phyloP scores from a whole-genome alignment of 2,888 invertebrate genomes.

The Ditula angustiorana region DNA sequence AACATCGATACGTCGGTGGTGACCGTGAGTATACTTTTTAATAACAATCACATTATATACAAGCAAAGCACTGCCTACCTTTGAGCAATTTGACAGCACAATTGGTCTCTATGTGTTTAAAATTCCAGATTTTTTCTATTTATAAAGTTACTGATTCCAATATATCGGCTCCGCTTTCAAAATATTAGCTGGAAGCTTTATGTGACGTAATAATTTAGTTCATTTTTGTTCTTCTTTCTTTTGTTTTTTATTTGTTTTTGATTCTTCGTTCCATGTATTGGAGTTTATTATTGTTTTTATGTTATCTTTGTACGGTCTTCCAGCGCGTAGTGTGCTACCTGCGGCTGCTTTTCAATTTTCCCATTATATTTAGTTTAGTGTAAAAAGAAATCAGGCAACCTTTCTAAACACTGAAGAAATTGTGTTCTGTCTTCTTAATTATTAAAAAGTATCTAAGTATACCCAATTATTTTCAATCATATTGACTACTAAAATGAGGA shows the following conservation, averaged over 20 bases:
- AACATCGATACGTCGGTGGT: conserved; percentile 63
- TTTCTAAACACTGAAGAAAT: conserved; percentile 10
- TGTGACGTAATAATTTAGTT: neutral
- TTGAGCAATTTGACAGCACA: conserved; percentile 42
- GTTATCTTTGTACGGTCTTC: conserved; percentile 2
- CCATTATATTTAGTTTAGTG: conserved; percentile 9
- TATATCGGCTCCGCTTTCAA: conserved; percentile 17
- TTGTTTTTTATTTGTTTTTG: neutral
- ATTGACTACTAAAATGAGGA: conserved; percentile 10
- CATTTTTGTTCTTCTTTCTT: neutral
- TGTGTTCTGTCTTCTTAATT: conserved; percentile 14
- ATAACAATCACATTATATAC: conserved; percentile 52
- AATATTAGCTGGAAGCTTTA: conserved; percentile 29
- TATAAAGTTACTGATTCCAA: conserved; percentile 2
- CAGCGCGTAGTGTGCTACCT: conserved; percentile 29
- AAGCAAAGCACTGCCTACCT: conserved; percentile 60
- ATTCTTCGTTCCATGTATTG: conserved; percentile 12
- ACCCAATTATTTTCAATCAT: neutral
- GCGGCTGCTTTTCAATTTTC: conserved; percentile 25
- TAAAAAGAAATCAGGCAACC: neutral
- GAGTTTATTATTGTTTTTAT: conserved; percentile 5
- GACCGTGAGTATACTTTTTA: conserved; percentile 73
- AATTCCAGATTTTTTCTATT: conserved; percentile 15
- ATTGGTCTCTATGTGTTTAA: conserved; percentile 26
- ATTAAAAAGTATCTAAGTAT: neutral